phyloP scores from a whole-genome alignment of 2,888 invertebrate species.

The Lycophotia porphyrea region DNA sequence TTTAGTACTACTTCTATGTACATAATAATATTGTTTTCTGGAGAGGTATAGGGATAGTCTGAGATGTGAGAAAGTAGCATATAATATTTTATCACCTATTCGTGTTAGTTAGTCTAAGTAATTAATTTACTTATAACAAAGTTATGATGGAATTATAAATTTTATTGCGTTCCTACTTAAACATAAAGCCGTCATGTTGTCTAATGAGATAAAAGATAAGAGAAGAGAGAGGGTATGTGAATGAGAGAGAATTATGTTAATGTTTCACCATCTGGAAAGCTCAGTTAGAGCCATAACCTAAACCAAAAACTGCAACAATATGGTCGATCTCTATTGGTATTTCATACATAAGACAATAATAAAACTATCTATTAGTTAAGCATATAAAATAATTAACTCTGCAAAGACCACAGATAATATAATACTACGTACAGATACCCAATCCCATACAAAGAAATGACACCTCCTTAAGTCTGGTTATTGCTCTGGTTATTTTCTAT shows the following conservation, averaged over 20 bases:
- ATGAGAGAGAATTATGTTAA: background rate
- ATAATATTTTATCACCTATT: background rate
- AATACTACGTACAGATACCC: no score
- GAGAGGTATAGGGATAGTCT: background rate
- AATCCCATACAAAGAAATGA: no score
- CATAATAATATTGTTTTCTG: background rate
- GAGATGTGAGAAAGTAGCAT: background rate
- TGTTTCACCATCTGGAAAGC: background rate
- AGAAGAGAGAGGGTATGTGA: background rate
- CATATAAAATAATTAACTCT: background rate
- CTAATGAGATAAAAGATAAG: background rate
- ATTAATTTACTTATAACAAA: no score
- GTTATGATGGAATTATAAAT: background rate
- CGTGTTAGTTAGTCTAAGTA: background rate
- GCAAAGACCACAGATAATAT: no score
- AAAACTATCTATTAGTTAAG: background rate
- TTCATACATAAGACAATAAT: background rate
- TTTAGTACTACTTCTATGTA: conserved; percentile 27
- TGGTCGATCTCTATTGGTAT: background rate
- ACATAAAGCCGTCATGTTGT: background rate
- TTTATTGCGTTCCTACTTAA: background rate
- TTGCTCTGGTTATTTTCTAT: no score
- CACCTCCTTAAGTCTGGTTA: no score
- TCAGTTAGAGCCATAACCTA: background rate
- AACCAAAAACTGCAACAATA: background rate